Conservation (phyloP, 2,797 vertebrate species). For the Sebastolobus alascanus region DNA sequence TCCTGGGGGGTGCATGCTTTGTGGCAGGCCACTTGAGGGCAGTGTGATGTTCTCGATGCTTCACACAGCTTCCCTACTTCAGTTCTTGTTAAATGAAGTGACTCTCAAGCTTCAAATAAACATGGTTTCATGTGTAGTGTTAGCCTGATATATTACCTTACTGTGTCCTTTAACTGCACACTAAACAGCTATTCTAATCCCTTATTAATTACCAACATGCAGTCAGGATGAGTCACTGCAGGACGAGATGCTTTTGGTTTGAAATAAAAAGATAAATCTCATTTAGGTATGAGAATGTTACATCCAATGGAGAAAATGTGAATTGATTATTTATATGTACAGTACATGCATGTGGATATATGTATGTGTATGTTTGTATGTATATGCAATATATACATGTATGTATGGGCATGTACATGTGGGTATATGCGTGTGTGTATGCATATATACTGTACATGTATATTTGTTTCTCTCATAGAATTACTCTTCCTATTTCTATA, state of each 20-base stretch:
- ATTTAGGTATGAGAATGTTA: background rate
- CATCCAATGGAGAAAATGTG: background rate
- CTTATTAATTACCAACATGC: background rate
- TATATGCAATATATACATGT: too few relatives aligned
- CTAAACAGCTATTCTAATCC: background rate
- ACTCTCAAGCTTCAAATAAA: constrained; percentile 16
- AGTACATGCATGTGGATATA: too few relatives aligned
- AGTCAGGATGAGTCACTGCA: background rate
- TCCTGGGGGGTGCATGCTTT: constrained; percentile 4
- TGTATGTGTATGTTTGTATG: too few relatives aligned
- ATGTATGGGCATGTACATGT: too few relatives aligned
- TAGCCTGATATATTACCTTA: background rate
- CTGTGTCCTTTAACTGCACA: background rate
- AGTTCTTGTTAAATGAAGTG: background rate
- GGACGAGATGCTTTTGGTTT: background rate
- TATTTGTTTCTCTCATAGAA: too few relatives aligned
- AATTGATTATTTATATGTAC: too few relatives aligned
- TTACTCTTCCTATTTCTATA: too few relatives aligned
- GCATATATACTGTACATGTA: too few relatives aligned
- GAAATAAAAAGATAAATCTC: background rate
- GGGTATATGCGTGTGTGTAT: too few relatives aligned
- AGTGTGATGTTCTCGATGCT: constrained; percentile 51
- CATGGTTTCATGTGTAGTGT: background rate
- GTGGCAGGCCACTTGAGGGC: constrained; percentile 63
- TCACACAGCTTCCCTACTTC: background rate